phyloP scores from a whole-genome alignment of 2,888 invertebrate genomes.

The Imbricaverruca yamaguchii region DNA sequence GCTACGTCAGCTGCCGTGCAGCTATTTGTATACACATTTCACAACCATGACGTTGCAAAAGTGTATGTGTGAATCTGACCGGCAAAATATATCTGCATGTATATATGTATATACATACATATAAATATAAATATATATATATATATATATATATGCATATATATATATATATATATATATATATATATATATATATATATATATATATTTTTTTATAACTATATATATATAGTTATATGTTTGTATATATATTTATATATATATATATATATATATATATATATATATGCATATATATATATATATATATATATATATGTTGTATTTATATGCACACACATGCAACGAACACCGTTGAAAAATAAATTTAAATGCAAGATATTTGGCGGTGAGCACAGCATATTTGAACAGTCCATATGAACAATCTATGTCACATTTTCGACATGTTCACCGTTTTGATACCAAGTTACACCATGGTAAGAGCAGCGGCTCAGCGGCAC shows the following conservation, averaged over 20 bases:
- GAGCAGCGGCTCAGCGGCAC: too few species aligned
- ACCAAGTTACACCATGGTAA: too few species aligned
- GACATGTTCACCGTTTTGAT: too few species aligned
- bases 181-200: constrained; percentile 24
- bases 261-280: constrained; percentile 24
- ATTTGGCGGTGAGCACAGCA: too few species aligned
- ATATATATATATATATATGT: constrained; percentile 24
- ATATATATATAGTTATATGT: constrained; percentile 24
- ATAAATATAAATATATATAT: constrained; percentile 23
- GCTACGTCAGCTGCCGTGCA: too few species aligned
- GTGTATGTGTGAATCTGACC: not conserved
- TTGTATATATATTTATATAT: constrained; percentile 23
- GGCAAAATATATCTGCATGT: constrained; percentile 16
- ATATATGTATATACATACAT: constrained; percentile 24
- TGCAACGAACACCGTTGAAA: too few species aligned
- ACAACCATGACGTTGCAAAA: too few species aligned
- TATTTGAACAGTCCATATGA: too few species aligned
- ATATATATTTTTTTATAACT: constrained; percentile 13
- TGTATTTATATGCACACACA: too few species aligned
- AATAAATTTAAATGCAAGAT: too few species aligned
- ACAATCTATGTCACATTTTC: too few species aligned
- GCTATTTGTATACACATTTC: too few species aligned
- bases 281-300: constrained; percentile 18
- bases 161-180: constrained; percentile 24
- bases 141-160: constrained; percentile 21